Evolutionary conservation across 1,140 invertebrate species (phyloP), one percentile per base, ranked within the genome.

Genomic region (Meloidogyne exigua): DNA sequence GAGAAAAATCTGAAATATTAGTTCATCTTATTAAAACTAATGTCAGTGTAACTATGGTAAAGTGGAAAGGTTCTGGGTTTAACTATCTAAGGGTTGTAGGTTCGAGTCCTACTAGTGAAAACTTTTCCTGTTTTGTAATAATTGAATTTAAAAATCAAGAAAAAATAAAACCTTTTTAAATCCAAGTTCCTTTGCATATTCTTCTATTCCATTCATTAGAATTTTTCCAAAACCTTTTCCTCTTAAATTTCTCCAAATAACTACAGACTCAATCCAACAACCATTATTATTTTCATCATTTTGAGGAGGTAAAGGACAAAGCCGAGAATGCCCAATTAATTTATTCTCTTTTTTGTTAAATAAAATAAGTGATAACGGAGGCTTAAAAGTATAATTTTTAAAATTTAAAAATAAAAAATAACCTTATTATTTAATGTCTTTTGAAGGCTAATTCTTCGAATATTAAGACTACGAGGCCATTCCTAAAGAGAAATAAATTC

Each of bases 311-410:
- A 79, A 13, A 18, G 78, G 44, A 44, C 77, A 72, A n/a, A 79
- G 15, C 18, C 77, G 78, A 4, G 23, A 72, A 80, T 79, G 69
- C 5, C 77, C 77, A 26, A 79, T 67, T 64, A 79, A 49, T 32
- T 63, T 26, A 21, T 64, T 66, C 7, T 79, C 39, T 62, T 26
- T 4, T 28, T 25, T 57, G 5, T 79, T 79, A 12, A 79, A 25
- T 21, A 79, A 23, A 21, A 80, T 65, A 62, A 79, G 28, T 26
- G 77, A 78, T 75, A 80, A 81, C 64, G 77, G 77, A 36, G 77
- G 77, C 32, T 39, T 21, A n/a, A n/a, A n/a, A n/a, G n/a, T n/a
- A n/a, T 49, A 18, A n/a, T 57, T 57, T 15, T n/a, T n/a, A 9
- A 57, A 57, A n/a, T 57, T 57, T 57, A 7, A 57, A 57, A n/a